These are phyloP conservation scores for Choreutis nemorana DNA, from an alignment of 2,888 invertebrate species.

Conservation along the genomic window DNA sequence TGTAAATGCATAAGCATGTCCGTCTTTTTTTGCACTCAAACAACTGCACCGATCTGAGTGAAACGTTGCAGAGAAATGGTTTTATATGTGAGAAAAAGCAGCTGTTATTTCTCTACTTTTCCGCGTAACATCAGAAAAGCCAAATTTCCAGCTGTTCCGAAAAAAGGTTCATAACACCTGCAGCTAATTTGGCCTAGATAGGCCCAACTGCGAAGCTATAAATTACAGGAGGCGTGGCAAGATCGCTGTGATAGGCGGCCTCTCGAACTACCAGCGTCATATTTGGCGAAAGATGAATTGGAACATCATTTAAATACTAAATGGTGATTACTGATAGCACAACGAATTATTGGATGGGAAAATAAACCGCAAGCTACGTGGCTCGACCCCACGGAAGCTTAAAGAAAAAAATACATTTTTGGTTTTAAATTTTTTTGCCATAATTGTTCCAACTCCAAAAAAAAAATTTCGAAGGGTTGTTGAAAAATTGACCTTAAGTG, in stretches of 20 bases:
- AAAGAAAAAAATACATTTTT: constrained; percentile 9
- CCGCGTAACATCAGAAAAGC: too few species aligned
- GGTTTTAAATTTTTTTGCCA: constrained; percentile 1
- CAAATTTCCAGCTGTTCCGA: too few species aligned
- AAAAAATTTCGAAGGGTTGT: constrained; percentile 1
- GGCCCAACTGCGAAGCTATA: constrained; percentile 16
- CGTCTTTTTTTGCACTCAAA: too few species aligned
- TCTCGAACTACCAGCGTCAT: constrained; percentile 30
- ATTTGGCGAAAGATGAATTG: constrained; percentile 26
- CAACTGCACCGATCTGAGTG: too few species aligned
- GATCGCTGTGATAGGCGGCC: constrained; percentile 27
- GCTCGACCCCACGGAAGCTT: constrained; percentile 8
- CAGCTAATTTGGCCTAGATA: constrained; percentile 10
- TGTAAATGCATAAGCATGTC: too few species aligned
- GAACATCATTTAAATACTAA: constrained; percentile 33
- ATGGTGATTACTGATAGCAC: constrained; percentile 29
- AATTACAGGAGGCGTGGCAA: constrained; percentile 29
- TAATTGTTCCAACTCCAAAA: constrained; percentile 9
- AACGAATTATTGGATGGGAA: constrained; percentile 17
- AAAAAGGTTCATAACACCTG: too few species aligned
- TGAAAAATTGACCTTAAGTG: too few species aligned
- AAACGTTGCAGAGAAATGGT: too few species aligned
- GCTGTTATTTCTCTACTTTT: too few species aligned
- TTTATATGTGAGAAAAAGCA: too few species aligned
- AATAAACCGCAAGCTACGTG: constrained; percentile 8